phyloP scores from a whole-genome alignment of 2,113 vertebrate genomes.

The human (Homo sapiens) region GRCh38 chr9:101720501-101721000 shows the following conservation, averaged over 20 bases:
- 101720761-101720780: background rate
- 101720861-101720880: no score
- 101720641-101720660: constrained; percentile 44
- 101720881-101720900: no score
- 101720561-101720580: background rate
- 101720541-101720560: background rate
- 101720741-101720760: constrained; percentile 42
- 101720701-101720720: background rate
- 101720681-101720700: background rate
- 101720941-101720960: no score
- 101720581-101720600: background rate
- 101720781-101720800: background rate
- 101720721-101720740: constrained; percentile 12
- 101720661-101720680: background rate
- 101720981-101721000: no score
- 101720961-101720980: no score
- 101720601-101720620: constrained; percentile 35
- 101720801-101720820: background rate
- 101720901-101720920: no score
- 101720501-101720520: background rate
- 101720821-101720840: no score
- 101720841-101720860: no score
- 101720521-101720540: background rate
- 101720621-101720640: constrained; percentile 66
- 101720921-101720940: no score